These are phyloP conservation scores for Limnephilus marmoratus DNA, from an alignment of 2,888 invertebrate species.

Conservation along the genomic window DNA sequence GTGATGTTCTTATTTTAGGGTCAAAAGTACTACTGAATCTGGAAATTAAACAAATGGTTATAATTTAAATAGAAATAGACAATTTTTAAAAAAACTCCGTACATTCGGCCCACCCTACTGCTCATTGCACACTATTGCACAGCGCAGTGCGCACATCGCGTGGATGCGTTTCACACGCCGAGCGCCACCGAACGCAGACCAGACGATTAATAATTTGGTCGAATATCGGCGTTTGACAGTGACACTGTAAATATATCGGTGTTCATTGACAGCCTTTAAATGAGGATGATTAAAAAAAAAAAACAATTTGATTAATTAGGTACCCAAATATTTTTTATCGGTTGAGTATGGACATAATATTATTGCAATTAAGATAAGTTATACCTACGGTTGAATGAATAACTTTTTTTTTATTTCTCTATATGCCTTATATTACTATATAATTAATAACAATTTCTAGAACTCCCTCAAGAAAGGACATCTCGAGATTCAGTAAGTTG, in stretches of 20 bases:
- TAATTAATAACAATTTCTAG: too few relatives aligned
- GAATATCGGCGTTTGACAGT: slow-evolving; percentile 30
- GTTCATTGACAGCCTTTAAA: not conserved
- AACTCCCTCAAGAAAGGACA: too few relatives aligned
- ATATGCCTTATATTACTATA: too few relatives aligned
- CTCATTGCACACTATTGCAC: not conserved
- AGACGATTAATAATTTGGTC: slow-evolving; percentile 20
- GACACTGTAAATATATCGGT: not conserved
- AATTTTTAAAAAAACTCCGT: too few relatives aligned
- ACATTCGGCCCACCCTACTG: not conserved
- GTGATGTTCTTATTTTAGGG: too few relatives aligned
- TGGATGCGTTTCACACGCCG: slow-evolving; percentile 38
- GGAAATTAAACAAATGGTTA: too few relatives aligned
- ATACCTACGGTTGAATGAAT: too few relatives aligned
- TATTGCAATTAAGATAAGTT: not conserved
- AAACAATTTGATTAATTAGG: not conserved
- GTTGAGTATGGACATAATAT: not conserved
- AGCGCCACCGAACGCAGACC: slow-evolving; percentile 7
- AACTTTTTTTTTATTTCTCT: too few relatives aligned
- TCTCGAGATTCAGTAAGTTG: too few relatives aligned
- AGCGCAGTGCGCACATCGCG: not conserved
- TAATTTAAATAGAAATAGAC: too few relatives aligned
- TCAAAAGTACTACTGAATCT: too few relatives aligned
- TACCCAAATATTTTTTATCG: not conserved
- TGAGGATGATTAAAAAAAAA: not conserved